Evolutionary conservation across 2,888 invertebrate genomes (phyloP), one percentile per base, ranked within the genome.

Genomic region (Rhopalosiphum nymphaeae): DNA sequence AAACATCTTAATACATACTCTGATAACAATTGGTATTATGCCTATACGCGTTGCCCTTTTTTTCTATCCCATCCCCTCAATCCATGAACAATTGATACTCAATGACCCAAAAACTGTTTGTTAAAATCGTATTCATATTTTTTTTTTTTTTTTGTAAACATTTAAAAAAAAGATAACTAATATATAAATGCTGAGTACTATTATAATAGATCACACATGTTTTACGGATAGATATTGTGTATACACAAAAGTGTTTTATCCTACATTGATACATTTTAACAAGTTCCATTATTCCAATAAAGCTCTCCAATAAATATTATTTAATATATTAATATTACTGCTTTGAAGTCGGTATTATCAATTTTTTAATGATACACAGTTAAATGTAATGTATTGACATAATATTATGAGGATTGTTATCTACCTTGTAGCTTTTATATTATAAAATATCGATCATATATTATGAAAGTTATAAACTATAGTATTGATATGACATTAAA

Each of bases 21-120:
- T 42, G 90, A 67, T 61, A 90, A 90, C 90, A 67, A 90, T 90
- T 46, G 46, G n/a, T 67, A 67, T 67, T 61, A 29, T n/a, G 46
- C 57, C n/a, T 90, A 29, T 90, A n/a, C 67, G 36, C 44, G 21
- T 56, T 16, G 78, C 44, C 90, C 90, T 46, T 90, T 44, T 89
- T 89, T 44, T 21, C 13, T 2, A 21, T 89, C n/a, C 90, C n/a
- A 9, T 89, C n/a, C 90, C n/a, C 61, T 46, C n/a, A n/a, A n/a
- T 44, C 16, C 46, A 46, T 46, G 42, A 13, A 78, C 78, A 26
- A 56, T 84, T 91, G 84, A 56, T 56, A 91, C 29, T 91, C 53
- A 67, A 56, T 26, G 91, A 84, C 26, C 84, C 91, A 29, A 91
- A 84, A 56, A 26, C 29, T 29, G 84, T 49, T 49, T 78, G 49